A percentile compares a stretch with the other conserved stretches of the same genome.
These are phyloP conservation scores for Amblyopsis hoosieri DNA, from an alignment of 2,797 vertebrate genomes.

Conservation along the genomic window DNA sequence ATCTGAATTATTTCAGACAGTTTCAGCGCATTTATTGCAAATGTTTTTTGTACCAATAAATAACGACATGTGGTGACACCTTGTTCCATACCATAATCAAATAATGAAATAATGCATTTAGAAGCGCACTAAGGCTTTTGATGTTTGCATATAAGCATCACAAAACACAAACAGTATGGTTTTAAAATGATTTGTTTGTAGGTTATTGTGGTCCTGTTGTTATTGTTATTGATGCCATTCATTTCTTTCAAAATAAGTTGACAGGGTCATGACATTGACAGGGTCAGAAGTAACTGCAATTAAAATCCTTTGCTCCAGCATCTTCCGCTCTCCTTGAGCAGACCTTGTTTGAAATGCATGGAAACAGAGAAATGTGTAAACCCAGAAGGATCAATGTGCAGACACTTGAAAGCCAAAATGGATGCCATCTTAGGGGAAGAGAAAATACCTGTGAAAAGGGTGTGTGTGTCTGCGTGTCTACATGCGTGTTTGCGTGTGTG, in stretches of 20 bases:
- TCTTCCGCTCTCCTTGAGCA: too few relatives aligned
- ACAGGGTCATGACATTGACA: too few relatives aligned
- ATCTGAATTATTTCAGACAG: too few relatives aligned
- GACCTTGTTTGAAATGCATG: conserved; percentile 52
- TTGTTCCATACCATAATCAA: neutral
- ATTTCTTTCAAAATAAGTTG: too few relatives aligned
- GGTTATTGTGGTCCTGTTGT: too few relatives aligned
- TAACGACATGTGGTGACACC: neutral
- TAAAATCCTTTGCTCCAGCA: conserved; percentile 18
- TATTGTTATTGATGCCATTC: too few relatives aligned
- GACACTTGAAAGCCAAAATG: conserved; percentile 34
- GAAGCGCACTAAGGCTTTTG: neutral
- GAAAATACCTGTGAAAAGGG: neutral
- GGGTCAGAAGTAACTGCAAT: conserved; percentile 9
- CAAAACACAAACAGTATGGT: too few relatives aligned
- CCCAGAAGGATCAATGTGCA: conserved; percentile 38
- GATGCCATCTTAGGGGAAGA: conserved; percentile 13
- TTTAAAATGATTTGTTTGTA: too few relatives aligned
- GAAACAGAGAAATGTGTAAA: conserved; percentile 37
- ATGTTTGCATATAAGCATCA: too few relatives aligned
- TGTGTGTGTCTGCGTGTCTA: neutral
- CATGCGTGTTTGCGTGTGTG: neutral
- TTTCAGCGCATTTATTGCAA: too few relatives aligned
- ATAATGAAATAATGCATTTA: neutral
- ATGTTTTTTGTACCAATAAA: too few relatives aligned